Base-by-base conservation (phyloP, 2,888 invertebrate species). In the Cerceris ruficornis region DNA sequence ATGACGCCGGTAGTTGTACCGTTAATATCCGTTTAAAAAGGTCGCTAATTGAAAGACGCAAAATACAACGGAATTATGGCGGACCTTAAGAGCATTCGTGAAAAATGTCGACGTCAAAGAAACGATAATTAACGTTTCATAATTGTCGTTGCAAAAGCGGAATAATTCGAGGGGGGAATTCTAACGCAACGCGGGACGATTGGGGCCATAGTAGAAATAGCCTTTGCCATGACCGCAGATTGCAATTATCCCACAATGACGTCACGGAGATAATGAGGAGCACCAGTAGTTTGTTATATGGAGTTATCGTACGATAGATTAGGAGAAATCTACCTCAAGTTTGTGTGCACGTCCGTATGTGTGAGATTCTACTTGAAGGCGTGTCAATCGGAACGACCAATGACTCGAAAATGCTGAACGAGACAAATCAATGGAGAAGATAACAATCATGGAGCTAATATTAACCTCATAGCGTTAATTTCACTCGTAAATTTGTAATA, bases 211-310 rank as follows among this genome's bases (percentile, higher is more conserved):
- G 64, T 62, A 28, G 49, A 66, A 67, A 68, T 57, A 64, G 41
- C 60, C 55, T 52, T 39, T 50, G 43, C 46, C 61, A 52, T 65
- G 66, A 69, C 65, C 70, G 69, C 75, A 13, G 58, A 69, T 78
- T 65, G 79, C 68, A 75, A 75, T 80, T 79, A 79, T 49, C 71
- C 42, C 15, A 14, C 54, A 50, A 17, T 66, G 59, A 79, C 61
- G 69, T 67, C 75, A 54, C 43, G n/a, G 65, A 55, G 66, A 79
- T 74, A 80, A 39, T 46, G 60, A 11, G 52, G 17, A 62, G 69
- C 55, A 66, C 68, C 64, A 49, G 41, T 6, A 13, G 14, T n/a
- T 49, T 60, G 28, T 28, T 28, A 28, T 28, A 28, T 28, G 28
- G 55, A 46, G 64, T 57, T 67, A 69, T 75, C 80, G 72, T 39